These are phyloP conservation scores for Garra rufa DNA, from an alignment of 2,113 vertebrate genomes.

Conservation along the genomic window DNA sequence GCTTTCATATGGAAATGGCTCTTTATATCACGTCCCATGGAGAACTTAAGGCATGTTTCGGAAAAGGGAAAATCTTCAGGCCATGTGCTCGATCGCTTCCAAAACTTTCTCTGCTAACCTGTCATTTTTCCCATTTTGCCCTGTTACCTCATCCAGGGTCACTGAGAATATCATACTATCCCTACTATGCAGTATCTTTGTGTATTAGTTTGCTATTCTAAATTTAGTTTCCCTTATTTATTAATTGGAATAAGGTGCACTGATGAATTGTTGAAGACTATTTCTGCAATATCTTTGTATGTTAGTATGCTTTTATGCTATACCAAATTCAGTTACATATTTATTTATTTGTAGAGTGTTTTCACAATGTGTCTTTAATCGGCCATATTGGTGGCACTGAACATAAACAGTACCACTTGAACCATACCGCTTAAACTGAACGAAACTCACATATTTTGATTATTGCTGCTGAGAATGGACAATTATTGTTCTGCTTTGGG, in stretches of 20 bases:
- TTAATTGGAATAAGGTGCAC: background rate
- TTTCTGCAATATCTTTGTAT: no score
- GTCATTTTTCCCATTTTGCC: background rate
- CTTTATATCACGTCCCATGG: conserved; percentile 57
- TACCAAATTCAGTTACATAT: no score
- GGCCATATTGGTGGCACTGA: no score
- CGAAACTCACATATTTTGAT: no score
- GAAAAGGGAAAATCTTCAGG: conserved; percentile 42
- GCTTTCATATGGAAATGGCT: conserved; percentile 66
- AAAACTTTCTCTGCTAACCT: conserved; percentile 2
- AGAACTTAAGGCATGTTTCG: conserved; percentile 55
- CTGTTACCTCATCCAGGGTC: background rate
- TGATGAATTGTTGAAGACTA: no score
- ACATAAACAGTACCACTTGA: no score
- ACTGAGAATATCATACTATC: background rate
- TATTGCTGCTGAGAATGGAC: no score
- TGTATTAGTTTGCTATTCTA: background rate
- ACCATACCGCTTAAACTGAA: no score
- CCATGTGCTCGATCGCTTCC: conserved; percentile 44
- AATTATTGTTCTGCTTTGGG: no score
- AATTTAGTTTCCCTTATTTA: background rate
- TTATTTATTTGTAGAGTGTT: no score
- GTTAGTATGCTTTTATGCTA: no score
- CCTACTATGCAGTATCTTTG: background rate
- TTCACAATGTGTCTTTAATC: no score